Percentiles rank a stretch among this genome's conserved stretches.
Evolutionary conservation across 1,140 invertebrate species (phyloP).

Genomic region (Goniozus legneri): DNA sequence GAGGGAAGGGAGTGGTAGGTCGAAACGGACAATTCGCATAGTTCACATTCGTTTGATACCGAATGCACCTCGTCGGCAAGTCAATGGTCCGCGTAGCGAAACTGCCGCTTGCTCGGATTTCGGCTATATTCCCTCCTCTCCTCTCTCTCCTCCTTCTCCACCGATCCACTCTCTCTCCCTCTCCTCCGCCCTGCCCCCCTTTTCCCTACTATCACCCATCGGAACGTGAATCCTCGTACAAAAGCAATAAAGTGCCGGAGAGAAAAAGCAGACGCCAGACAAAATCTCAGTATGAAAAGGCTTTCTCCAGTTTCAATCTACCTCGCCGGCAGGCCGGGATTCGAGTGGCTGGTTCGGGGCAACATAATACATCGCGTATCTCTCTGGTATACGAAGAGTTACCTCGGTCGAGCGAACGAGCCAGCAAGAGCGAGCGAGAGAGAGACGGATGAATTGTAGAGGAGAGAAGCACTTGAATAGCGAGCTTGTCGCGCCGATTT

Average conservation of each 20-base stretch:
- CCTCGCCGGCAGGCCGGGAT: too few relatives aligned
- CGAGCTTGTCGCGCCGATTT: too few relatives aligned
- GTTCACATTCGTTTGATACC: not conserved
- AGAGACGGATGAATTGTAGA: too few relatives aligned
- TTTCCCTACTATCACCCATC: not conserved
- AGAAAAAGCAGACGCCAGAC: not conserved
- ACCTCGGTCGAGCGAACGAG: too few relatives aligned
- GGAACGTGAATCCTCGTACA: not conserved
- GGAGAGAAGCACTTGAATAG: too few relatives aligned
- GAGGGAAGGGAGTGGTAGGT: slow-evolving; percentile 4
- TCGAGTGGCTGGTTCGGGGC: not conserved
- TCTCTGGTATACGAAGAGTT: too few relatives aligned
- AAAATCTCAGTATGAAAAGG: not conserved
- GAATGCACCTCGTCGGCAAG: not conserved
- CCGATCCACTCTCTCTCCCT: too few relatives aligned
- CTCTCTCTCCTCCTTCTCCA: too few relatives aligned
- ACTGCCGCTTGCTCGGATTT: too few relatives aligned
- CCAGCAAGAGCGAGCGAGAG: too few relatives aligned
- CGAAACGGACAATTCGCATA: slow-evolving; percentile 12
- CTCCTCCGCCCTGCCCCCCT: too few relatives aligned
- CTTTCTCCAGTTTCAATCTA: not conserved
- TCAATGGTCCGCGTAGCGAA: not conserved
- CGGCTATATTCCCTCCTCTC: not conserved
- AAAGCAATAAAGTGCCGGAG: slow-evolving; percentile 2
- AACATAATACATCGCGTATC: not conserved